phyloP scores from a whole-genome alignment of 2,113 vertebrate species.

The Ciconia boyciana region DNA sequence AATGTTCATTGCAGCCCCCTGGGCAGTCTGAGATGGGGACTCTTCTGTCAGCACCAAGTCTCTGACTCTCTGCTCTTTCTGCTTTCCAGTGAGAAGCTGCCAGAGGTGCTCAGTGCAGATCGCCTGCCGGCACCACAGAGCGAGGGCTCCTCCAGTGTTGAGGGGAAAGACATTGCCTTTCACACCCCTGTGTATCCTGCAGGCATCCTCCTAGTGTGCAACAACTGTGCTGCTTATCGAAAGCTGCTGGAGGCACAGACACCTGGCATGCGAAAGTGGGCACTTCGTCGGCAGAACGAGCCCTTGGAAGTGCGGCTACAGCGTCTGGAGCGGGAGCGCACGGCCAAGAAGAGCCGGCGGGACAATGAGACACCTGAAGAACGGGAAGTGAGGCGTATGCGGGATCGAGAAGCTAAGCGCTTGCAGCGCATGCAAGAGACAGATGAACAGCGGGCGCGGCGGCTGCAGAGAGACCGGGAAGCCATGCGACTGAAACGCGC shows the following conservation, averaged over 20 bases:
- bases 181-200: constrained; percentile 87
- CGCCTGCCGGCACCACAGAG: constrained; percentile 71
- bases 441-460: constrained; percentile 88
- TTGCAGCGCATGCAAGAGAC: constrained; percentile 95
- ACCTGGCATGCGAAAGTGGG: constrained; percentile 85
- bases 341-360: constrained; percentile 92
- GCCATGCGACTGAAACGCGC: constrained; percentile 94
- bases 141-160: constrained; percentile 67
- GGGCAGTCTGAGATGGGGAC: neutral
- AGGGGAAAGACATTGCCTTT: constrained; percentile 75
- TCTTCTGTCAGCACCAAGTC: neutral
- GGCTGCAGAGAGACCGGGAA: constrained; percentile 92
- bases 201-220: constrained; percentile 92
- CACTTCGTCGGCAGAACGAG: constrained; percentile 89
- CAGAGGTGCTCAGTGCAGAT: constrained; percentile 85
- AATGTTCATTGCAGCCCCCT: neutral
- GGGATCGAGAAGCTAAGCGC: constrained; percentile 93
- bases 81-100: constrained; percentile 87
- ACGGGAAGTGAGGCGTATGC: constrained; percentile 86
- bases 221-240: constrained; percentile 91
- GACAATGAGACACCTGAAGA: constrained; percentile 91
- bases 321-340: constrained; percentile 91
- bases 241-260: constrained; percentile 86
- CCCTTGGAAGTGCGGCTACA: constrained; percentile 87
- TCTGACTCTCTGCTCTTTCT: neutral